Conservation (phyloP, 2,888 invertebrate species). For the Pasiphila rectangulata region DNA sequence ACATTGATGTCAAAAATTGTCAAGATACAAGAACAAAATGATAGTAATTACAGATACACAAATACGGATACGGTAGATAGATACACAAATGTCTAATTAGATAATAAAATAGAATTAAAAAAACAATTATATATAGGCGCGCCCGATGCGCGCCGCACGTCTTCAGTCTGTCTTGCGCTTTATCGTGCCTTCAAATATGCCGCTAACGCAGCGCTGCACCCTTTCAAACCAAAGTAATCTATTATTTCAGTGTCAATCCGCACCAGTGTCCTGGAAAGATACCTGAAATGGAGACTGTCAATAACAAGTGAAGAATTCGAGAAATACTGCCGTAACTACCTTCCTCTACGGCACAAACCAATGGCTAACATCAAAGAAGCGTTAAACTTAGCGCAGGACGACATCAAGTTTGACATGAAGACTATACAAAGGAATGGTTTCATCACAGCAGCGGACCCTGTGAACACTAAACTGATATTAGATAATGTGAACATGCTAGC, state of each 20-base stretch:
- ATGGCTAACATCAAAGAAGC: constrained; percentile 76
- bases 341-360: constrained; percentile 65
- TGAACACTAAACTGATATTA: constrained; percentile 79
- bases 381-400: constrained; percentile 75
- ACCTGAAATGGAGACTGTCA: constrained; percentile 59
- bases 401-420: constrained; percentile 77
- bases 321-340: constrained; percentile 62
- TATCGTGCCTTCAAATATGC: too few species aligned
- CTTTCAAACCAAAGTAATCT: too few species aligned
- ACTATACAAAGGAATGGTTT: constrained; percentile 82
- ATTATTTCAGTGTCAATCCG: constrained; percentile 65
- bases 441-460: constrained; percentile 80
- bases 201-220: too few species aligned
- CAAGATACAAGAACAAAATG: too few species aligned
- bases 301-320: constrained; percentile 58
- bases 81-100: too few species aligned
- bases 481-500: constrained; percentile 75
- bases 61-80: too few species aligned
- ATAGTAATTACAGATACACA: too few species aligned
- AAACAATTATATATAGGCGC: too few species aligned
- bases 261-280: constrained; percentile 61
- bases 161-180: too few species aligned
- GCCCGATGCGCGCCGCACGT: too few species aligned
- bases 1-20: too few species aligned
- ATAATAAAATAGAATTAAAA: too few species aligned